Evolutionary conservation across 2,113 vertebrate genomes (phyloP), one percentile per base, ranked within the genome.

Genomic region (Astur gentilis): DNA sequence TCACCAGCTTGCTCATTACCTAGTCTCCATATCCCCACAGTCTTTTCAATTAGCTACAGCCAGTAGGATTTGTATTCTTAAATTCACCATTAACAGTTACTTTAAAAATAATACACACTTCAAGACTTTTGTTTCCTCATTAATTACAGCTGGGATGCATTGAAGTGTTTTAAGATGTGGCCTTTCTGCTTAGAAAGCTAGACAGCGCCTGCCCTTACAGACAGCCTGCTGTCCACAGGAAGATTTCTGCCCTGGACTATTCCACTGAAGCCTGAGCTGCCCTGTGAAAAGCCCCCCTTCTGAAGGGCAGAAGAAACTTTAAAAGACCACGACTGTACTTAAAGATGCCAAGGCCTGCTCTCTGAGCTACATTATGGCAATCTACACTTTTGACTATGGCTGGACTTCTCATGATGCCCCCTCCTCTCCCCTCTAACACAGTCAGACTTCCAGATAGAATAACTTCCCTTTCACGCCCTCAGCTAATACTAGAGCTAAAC

Each of bases 1-100:
- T 78, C 32, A 67, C 7, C 61, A 49, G 38, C 32, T 52, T 0
- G 0, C 44, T 62, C 21, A 17, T 36, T 44, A 32, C 31, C 17
- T 15, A 1, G 7, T 55, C 26, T 69, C 38, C 36, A 21, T 3
- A 50, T 36, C 16, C 32, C 15, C 23, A 34, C 0, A 27, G 20
- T 4, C 40, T 45, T 61, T 82, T n/a, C 36, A 21, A 22, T 72
- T 40, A 52, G 23, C 42, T n/a, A 13, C 11, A 76, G 12, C 40
- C 54, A 54, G 3, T n/a, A 88, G 31, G 4, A 25, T n/a, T 69
- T 31, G 5, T 18, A n/a, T 36, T 60, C 55, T 45, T 73, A 38
- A 92, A 70, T 64, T 69, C 12, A 64, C 15, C 16, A 34, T 34
- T 75, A 78, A 23, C 5, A 34, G 25, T 27, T n/a, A 47, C 5